A percentile compares a stretch with the other conserved stretches of the same genome.
These are phyloP conservation scores for Aphis gossypii DNA, from an alignment of 1,140 invertebrate genomes.

Conservation along the genomic window DNA sequence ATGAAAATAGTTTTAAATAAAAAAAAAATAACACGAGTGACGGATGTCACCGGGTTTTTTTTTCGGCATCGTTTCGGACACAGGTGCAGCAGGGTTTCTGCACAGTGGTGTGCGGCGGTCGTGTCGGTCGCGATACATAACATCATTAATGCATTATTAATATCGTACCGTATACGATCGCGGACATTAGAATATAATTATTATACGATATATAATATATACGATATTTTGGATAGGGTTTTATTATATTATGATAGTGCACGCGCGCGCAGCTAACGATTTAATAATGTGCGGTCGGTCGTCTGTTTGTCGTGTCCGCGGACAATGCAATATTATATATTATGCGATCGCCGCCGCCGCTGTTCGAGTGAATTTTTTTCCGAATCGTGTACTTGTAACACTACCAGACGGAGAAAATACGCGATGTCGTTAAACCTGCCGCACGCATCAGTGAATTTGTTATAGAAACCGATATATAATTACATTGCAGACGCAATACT, in stretches of 20 bases:
- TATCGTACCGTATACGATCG: not conserved
- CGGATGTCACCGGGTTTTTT: not conserved
- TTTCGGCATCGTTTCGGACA: not conserved
- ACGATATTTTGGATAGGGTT: not conserved
- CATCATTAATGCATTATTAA: constrained; percentile 49
- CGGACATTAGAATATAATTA: constrained; percentile 35
- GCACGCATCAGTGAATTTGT: not conserved
- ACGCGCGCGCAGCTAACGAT: not conserved
- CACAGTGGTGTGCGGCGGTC: too few species aligned
- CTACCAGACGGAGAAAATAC: not conserved
- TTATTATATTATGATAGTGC: not conserved
- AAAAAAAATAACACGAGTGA: not conserved
- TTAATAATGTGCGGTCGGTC: not conserved
- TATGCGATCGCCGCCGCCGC: not conserved
- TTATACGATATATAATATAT: not conserved
- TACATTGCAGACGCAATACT: too few species aligned
- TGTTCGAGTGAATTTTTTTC: not conserved
- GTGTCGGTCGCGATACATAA: not conserved
- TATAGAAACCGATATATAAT: too few species aligned
- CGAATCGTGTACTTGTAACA: not conserved
- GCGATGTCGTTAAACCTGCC: too few species aligned
- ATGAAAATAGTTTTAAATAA: not conserved
- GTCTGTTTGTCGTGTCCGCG: not conserved
- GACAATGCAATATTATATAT: not conserved
- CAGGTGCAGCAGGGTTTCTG: constrained; percentile 5